Evolutionary conservation across 2,888 invertebrate genomes (phyloP), one percentile per base, ranked within the genome.

Genomic region (Euplagia quadripunctaria): DNA sequence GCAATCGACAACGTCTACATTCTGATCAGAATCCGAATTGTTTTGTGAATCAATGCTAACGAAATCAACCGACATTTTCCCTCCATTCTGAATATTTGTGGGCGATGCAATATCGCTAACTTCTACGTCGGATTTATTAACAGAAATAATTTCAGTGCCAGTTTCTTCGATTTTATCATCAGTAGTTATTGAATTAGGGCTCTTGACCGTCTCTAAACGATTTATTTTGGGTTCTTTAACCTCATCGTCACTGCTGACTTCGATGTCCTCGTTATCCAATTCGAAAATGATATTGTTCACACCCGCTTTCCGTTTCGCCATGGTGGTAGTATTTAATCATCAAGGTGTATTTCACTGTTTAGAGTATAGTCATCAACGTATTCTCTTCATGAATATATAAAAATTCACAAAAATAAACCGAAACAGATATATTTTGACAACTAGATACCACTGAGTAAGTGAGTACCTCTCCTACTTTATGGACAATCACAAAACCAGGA

Each of bases 261-360:
- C 94, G 77, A 94, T 88, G 85, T 96, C 96, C 77, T 95, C 96
- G 83, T 94, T 94, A 81, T 96, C 94, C 81, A 96, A 91, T 91
- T 96, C 96, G 87, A 93, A 96, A 87, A 96, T 96, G 14, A 96
- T 96, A 90, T 96, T 93, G 76, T 93, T 94, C 49, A 96, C 93
- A 64, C 86, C 92, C 52, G 91, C 88, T 87, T 94, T 96, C 81
- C 96, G 91, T 89, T 95, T 96, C 31, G 96, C 89, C 96, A 96
- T 96, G 78, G 72, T 85, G 51, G 16, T 67, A 71, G 70, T 9
- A 68, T 68, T 70, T 65, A 71, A 61, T 75, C 81, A 82, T 84
- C 14, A 71, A 78, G 66, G 71, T 31, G 64, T 74, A 31, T 5
- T 66, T 31, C 52, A 70, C 68, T 61, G 42, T 46, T 69, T 55